phyloP scores from a whole-genome alignment of 2,113 vertebrate genomes.

The Stictonetta naevosa region DNA sequence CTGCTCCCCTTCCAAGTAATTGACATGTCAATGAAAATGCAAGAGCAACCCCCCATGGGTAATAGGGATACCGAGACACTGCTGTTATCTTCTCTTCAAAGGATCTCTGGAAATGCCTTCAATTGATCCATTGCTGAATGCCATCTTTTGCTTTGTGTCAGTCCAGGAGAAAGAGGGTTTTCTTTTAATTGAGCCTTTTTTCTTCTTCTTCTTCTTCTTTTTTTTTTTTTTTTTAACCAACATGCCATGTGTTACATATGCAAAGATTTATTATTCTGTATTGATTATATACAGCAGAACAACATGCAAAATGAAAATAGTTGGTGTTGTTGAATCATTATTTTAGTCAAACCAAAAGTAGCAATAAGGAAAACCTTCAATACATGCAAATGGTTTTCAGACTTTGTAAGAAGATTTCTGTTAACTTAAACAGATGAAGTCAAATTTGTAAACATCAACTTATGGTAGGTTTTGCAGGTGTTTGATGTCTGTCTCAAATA shows the following conservation, averaged over 20 bases:
- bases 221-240: not conserved
- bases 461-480: not conserved
- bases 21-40: constrained; percentile 23
- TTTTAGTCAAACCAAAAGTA: not conserved
- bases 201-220: not conserved
- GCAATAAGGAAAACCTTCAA: not conserved
- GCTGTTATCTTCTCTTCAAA: not conserved
- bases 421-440: not conserved
- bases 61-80: not conserved
- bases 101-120: not conserved
- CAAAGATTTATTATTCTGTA: not conserved
- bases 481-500: not conserved
- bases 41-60: not conserved
- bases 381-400: not conserved
- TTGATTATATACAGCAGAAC: not conserved
- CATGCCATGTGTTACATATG: not conserved
- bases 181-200: not conserved
- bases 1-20: constrained; percentile 30
- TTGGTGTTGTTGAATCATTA: not conserved
- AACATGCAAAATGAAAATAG: not conserved
- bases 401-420: not conserved
- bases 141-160: not conserved
- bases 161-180: not conserved
- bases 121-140: not conserved
- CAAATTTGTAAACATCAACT: not conserved